Evolutionary conservation across 2,888 invertebrate genomes (phyloP), one percentile per base, ranked within the genome.

Genomic region (Litoditis marina): DNA sequence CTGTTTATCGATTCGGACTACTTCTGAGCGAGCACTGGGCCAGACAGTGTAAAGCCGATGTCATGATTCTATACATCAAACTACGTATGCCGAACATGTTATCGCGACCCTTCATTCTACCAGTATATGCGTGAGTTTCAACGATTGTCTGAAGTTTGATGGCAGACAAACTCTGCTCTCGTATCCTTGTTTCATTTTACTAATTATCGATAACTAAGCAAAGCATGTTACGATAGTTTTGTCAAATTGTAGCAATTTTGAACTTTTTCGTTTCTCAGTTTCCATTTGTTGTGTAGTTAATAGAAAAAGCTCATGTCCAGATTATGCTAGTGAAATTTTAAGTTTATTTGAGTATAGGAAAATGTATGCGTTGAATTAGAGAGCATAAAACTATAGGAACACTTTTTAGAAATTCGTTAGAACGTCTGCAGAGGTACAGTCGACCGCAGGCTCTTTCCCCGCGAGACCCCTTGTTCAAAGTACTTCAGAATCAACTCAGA

Each of bases 21-120:
- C 42, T 61, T 22, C 47, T 61, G 6, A 61, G 30, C 31, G 34
- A 54, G n/a, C 55, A 61, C 42, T 61, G 61, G 61, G 47, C 55
- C 0, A 19, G 50, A 8, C 57, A 71, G 58, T 73, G 73, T 32
- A 65, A 71, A 39, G 65, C 68, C 28, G 73, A 73, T 57, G 56
- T 73, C 34, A 64, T 73, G 60, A 60, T 73, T 30, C 57, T 73
- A 34, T 73, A 73, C 60, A 65, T 73, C 44, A 65, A 68, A 51
- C 69, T 61, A 7, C 55, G 61, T 54, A 36, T 55, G 19, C 25
- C 46, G 6, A 30, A 56, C n/a, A 61, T 36, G 28, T 42, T 47
- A n/a, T 49, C 27, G 32, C 49, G 51, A 47, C 19, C 61, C 6
- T 61, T 47, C 30, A 49, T 46, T 5, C 46, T 61, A 28, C 54